Base-by-base conservation (phyloP, 2,888 invertebrate species). In the Nephrotoma appendiculata region DNA sequence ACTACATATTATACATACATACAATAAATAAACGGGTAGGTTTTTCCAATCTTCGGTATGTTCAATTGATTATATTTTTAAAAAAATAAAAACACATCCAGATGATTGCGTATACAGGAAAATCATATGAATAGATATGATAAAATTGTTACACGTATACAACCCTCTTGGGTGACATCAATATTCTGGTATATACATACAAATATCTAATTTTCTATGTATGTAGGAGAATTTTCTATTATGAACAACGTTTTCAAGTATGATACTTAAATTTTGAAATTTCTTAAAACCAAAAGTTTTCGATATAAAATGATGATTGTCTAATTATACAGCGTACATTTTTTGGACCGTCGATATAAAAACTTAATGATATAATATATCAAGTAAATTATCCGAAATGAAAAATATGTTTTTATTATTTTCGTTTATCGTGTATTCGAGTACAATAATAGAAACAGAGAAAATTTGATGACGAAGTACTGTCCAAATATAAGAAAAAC, bases 91-190 rank as follows among this genome's bases (percentile, higher is more conserved):
- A 31, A 71, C 9, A 71, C 71, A 71, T 6, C 71, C 71, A 71
- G 71, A 71, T 31, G 71, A 71, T 71, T 71, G 9, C 31, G 71
- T 71, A 71, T 57, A 71, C 71, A 71, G 71, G 31, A 71, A 71
- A 71, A 71, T 71, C 71, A 31, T 71, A 52, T 52, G 52, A 52
- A 52, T 15, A 52, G 52, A 83, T 84, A 43, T 84, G 84, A 84
- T 84, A 84, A 84, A 84, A 84, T 84, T 84, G 84, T 41, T 84
- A 42, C 43, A 84, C 42, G 84, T 84, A 41, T 86, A 86, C 41
- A 31, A 86, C 86, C 86, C 86, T 86, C 86, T 48, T 86, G 86
- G 86, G 86, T 86, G 86, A 45, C 86, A 86, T 45, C 41, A 86
- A 86, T 84, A 43, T 42, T 42, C 84, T 43, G 7, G 41, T 43